Evolutionary conservation across 2,113 vertebrate genomes (phyloP), one percentile per base, ranked within the genome.

Genomic region (Myanophis thanlyinensis): DNA sequence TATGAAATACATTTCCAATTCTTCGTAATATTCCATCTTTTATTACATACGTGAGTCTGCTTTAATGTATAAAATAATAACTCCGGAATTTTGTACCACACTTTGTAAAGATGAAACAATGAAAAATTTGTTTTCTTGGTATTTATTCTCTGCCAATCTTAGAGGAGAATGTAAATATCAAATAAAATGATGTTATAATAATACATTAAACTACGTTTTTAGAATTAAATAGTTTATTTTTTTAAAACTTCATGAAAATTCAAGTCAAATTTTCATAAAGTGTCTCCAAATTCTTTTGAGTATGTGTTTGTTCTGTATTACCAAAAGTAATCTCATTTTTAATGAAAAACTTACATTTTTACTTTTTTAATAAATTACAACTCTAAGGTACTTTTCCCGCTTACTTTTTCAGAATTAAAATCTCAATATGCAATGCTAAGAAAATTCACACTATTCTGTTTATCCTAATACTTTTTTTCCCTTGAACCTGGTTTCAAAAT

Each of bases 301-400:
- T 40, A 44, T 80, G 73, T 44, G 18, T 73, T 35, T 52, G 15
- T 86, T 91, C 53, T 52, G 8, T 23, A 59, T 7, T 85, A 1
- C 9, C 9, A 54, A 85, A 48, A 20, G 47, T 47, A 44, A 30
- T 11, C 2, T 80, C 35, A 85, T 44, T 93, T 87, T 13, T 67
- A 93, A 44, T 51, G n/a, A n/a, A 80, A 88, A 93, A 94, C 59
- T 15, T 93, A 92, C n/a, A 94, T 30, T 35, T 87, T 88, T 87
- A 67, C 89, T 88, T 93, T 88, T 87, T 95, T 95, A 87, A 91
- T 92, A 89, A 47, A 95, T 95, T 92, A 73, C 62, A 48, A 89
- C 48, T 44, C 73, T 94, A 51, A 62, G 87, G 9, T 22, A 92
- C 73, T 89, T 62, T 52, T 92, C 92, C 93, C 87, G 56, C 92